These are phyloP conservation scores for Pristionchus exspectatus DNA, from an alignment of 2,888 invertebrate genomes.

Conservation along the genomic window DNA sequence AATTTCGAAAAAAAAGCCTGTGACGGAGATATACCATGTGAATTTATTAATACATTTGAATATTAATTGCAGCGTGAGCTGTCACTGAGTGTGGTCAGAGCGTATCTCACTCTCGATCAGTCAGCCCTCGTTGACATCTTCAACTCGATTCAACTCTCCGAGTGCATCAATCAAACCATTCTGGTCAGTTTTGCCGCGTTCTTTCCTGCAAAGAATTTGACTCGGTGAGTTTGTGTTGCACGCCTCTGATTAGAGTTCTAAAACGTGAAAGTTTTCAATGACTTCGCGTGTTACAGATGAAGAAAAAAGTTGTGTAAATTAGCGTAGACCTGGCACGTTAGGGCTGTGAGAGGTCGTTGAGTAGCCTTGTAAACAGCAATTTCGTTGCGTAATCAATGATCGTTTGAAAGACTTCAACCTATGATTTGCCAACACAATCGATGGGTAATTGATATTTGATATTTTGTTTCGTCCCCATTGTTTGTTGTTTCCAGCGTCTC, in stretches of 20 bases:
- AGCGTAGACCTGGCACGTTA: too few species aligned
- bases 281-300: background rate
- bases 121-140: background rate
- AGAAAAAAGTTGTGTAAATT: background rate
- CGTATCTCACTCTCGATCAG: background rate
- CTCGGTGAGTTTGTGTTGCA: too few species aligned
- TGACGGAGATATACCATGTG: background rate
- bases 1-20: background rate
- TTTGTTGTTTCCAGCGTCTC: conserved; percentile 22
- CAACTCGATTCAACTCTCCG: background rate
- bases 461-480: background rate
- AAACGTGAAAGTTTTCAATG: background rate
- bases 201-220: background rate
- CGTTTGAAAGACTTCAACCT: too few species aligned
- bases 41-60: too few species aligned
- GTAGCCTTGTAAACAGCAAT: too few species aligned
- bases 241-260: background rate
- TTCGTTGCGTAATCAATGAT: too few species aligned
- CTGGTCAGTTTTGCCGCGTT: background rate
- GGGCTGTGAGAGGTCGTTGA: too few species aligned
- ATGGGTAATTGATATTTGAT: background rate
- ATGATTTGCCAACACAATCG: background rate
- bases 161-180: background rate
- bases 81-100: background rate
- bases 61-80: background rate